Evolutionary conservation across 2,888 invertebrate genomes (phyloP).

Genomic region (Tuberolachnus salignus): DNA sequence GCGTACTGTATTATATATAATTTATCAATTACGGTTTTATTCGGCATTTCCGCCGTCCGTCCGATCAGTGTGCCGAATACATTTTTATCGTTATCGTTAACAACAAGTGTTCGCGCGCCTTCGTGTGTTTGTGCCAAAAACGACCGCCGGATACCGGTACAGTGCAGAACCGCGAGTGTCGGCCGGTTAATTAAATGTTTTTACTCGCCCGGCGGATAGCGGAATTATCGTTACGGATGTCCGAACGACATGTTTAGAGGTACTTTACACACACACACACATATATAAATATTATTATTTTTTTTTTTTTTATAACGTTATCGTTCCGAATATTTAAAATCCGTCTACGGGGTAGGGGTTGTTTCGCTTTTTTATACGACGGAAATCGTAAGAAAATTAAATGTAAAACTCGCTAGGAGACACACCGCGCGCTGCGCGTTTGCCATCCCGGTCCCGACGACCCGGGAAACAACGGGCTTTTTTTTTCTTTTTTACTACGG

Average conservation of each 20-base stretch:
- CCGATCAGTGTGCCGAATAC: background rate
- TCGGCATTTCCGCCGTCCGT: too few relatives aligned
- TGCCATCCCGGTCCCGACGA: too few relatives aligned
- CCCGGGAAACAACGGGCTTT: too few relatives aligned
- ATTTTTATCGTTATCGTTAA: background rate
- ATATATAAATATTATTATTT: background rate
- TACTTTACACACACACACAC: slow-evolving; percentile 8
- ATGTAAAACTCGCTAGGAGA: too few relatives aligned
- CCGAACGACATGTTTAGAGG: slow-evolving; percentile 53
- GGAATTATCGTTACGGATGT: slow-evolving; percentile 48
- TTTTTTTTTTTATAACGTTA: background rate
- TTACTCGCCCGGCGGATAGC: slow-evolving; percentile 28
- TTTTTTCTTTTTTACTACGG: too few relatives aligned
- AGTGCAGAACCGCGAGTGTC: background rate
- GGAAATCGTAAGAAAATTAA: too few relatives aligned
- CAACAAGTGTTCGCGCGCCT: background rate
- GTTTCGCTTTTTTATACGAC: too few relatives aligned
- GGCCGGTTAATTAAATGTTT: background rate
- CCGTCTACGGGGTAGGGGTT: too few relatives aligned
- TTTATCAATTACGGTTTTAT: too few relatives aligned
- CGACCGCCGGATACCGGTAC: background rate
- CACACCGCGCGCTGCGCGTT: too few relatives aligned
- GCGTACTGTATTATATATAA: too few relatives aligned
- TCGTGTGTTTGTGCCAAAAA: background rate
- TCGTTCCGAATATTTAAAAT: too few relatives aligned